Conservation (phyloP, 2,888 invertebrate species). For the Stenolophus ochropezus region DNA sequence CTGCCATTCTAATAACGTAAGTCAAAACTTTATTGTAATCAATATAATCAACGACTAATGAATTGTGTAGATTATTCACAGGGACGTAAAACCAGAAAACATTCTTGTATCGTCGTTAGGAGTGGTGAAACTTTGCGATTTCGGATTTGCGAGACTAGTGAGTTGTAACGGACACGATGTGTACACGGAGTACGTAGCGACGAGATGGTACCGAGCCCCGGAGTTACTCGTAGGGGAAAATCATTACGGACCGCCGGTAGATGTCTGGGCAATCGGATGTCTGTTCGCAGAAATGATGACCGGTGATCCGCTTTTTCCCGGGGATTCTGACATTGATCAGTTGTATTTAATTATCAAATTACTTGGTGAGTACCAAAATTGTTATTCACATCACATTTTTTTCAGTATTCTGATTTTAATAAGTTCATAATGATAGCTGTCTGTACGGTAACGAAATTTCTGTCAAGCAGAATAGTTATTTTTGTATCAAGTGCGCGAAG, state of each 20-base stretch:
- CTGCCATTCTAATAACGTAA: conserved; percentile 89
- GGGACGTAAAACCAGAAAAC: conserved; percentile 94
- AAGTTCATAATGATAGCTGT: too few relatives aligned
- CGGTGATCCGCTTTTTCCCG: conserved; percentile 90
- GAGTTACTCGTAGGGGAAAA: conserved; percentile 89
- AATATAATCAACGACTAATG: too few relatives aligned
- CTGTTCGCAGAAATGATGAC: conserved; percentile 90
- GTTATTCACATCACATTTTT: too few relatives aligned
- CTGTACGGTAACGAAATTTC: too few relatives aligned
- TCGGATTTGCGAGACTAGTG: conserved; percentile 88
- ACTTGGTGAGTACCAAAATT: conserved; percentile 80
- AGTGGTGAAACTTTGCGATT: conserved; percentile 92
- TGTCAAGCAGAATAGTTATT: too few relatives aligned
- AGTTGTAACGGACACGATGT: conserved; percentile 84
- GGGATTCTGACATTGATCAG: conserved; percentile 93
- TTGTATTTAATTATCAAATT: conserved; percentile 87
- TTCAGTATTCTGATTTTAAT: too few relatives aligned
- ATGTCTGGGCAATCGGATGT: conserved; percentile 92
- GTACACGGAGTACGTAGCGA: conserved; percentile 93
- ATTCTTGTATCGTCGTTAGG: conserved; percentile 87
- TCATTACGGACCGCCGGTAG: conserved; percentile 83
- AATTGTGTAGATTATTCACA: conserved; percentile 83
- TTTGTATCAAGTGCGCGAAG: too few relatives aligned
- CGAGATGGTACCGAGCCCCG: conserved; percentile 92
- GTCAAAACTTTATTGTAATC: too few relatives aligned